Base-by-base conservation (phyloP, 2,888 invertebrate genomes). In the Lamellibrachia satsuma region DNA sequence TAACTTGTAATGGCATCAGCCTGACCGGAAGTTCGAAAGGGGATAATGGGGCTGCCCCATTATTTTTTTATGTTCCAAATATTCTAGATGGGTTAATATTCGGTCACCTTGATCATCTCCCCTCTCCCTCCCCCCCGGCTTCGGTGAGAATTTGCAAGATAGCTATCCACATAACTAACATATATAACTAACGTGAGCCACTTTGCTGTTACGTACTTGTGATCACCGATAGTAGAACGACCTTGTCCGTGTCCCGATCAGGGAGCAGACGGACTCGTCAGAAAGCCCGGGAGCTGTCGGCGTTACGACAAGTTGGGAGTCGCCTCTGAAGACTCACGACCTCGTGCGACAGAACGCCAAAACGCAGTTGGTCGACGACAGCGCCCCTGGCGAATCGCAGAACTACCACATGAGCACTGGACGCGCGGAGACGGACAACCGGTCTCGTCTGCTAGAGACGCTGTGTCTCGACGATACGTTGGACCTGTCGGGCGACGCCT, bases 311-410 rank as follows among this genome's bases (percentile, higher is more conserved):
- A 75, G 75, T 22, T 75, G 75, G 75, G 75, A 75, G 75, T 75
- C 75, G 22, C 75, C 75, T 15, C 6, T 75, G 75, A 75, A 75
- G 75, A 75, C 75, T 11, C 75, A 75, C 75, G 75, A 75, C 75
- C 75, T 75, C 75, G 75, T 75, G 15, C 75, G 75, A 22, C 75
- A 75, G 75, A 75, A 75, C 75, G 75, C 75, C 75, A 75, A 75
- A n/a, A 75, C 75, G 3, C 75, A 75, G 75, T n/a, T 75, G 75
- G 75, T 75, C 4, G 75, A 75, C 75, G 75, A 75, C 22, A 22
- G 75, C 22, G 75, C 15, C 22, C 75, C 22, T 6, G 11, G 75
- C 22, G 75, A 75, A n/a, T 22, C 75, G 6, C 75, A 22, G 22
- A 75, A n/a, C 75, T 75, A 75, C 75, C 75, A 75, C 75, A 75